Conservation (phyloP, 2,113 vertebrate genomes). For the Cyanoliseus patagonus region DNA sequence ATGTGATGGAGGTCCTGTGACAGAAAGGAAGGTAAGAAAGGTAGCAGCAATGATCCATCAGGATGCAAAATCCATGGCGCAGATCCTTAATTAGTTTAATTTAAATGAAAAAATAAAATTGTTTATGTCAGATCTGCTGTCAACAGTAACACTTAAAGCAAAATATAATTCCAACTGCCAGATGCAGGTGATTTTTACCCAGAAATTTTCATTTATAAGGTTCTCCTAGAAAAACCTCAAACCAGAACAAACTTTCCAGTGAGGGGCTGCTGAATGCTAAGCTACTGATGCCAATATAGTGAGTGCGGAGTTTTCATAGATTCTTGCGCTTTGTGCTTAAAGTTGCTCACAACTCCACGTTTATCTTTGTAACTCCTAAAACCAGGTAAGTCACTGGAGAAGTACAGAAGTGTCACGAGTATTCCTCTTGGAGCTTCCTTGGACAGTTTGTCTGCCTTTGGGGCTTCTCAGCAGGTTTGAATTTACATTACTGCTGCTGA, state of each 20-base stretch:
- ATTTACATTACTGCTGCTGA: not conserved
- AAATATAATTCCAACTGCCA: not conserved
- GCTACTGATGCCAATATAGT: not conserved
- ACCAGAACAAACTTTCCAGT: not conserved
- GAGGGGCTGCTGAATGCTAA: not conserved
- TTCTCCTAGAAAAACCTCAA: not conserved
- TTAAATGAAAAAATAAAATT: not conserved
- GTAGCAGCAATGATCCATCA: not conserved
- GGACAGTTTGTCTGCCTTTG: not conserved
- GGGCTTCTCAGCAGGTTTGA: not conserved
- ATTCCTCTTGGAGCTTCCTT: not conserved
- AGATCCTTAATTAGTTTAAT: not conserved
- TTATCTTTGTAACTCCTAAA: not conserved
- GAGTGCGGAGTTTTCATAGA: not conserved
- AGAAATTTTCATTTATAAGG: not conserved
- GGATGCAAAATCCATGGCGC: not conserved
- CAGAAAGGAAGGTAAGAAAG: not conserved
- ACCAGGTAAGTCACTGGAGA: not conserved
- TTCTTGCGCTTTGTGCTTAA: accelerated
- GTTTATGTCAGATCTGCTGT: not conserved
- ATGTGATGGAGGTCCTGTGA: not conserved
- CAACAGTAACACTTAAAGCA: not conserved
- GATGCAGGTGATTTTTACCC: not conserved
- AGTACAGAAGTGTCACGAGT: not conserved
- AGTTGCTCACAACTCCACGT: not conserved